Base-by-base conservation (phyloP, 2,113 vertebrate species). In the Phycodurus eques region DNA sequence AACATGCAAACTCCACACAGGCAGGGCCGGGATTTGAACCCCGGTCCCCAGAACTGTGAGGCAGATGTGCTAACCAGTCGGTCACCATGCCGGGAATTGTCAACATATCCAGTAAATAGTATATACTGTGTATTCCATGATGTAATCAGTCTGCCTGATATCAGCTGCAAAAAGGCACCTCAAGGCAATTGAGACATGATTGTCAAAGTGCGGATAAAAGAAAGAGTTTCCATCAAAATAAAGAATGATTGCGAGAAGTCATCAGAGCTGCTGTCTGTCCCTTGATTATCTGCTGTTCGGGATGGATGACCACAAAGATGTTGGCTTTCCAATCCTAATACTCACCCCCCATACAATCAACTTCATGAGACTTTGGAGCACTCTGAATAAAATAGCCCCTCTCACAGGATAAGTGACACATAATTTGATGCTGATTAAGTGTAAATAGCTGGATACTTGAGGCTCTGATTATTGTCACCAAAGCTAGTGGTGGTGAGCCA, bases 231-330 rank as follows among this genome's bases (percentile, higher is more conserved):
- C 66, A 80, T 77, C 79, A 81, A 75, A 86, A 81, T 68, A 67
- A 78, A 67, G 68, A 72, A 88, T 79, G 76, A 88, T 83, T 63
- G 51, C 63, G 33, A 62, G 64, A 83, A 65, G 78, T 77, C 66
- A 76, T 81, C 72, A 65, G 72, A 49, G 62, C 54, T 66, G 49
- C 64, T 63, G 56, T 57, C 44, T 68, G 33, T 51, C 49, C 33
- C 42, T 39, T 70, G 20, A 62, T 76, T 68, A 79, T 81, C 63
- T 70, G 57, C 60, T 10, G 62, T 70, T 85, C 67, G 49, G 75
- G 67, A 68, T 82, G 77, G 72, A 27, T 82, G 75, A 71, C 44
- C 74, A 43, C 66, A 70, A 60, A 79, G 51, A 77, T 68, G 27
- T 80, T 31, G 73, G 54, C 57, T 67, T 66, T 46, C 22, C 22